Evolutionary conservation across 2,113 vertebrate species (phyloP).

Genomic region (Rhynchomys soricoides): DNA sequence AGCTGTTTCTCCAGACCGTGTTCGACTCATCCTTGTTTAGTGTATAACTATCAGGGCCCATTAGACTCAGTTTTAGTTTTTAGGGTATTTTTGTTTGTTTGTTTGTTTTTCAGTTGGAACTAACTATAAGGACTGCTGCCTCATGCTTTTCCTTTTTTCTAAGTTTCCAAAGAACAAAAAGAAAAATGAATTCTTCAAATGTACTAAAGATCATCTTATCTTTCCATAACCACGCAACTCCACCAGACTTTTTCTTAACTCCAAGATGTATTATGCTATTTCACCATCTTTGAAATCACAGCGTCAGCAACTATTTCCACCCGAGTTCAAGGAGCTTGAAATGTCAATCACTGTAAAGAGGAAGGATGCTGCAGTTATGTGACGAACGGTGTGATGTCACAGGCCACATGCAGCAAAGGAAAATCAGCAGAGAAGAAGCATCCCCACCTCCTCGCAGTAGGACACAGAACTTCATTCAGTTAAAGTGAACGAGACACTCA

Average conservation of each 20-base stretch:
- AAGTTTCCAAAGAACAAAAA: slow-evolving; percentile 45
- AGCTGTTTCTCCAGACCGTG: not conserved
- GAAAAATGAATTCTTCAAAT: slow-evolving; percentile 40
- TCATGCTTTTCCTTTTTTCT: not conserved
- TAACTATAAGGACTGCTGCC: slow-evolving; percentile 5
- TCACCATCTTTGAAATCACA: slow-evolving; percentile 18
- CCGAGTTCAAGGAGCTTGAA: not conserved
- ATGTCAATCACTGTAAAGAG: not conserved
- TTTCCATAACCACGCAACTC: not conserved
- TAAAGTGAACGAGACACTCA: slow-evolving; percentile 14
- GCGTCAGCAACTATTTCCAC: slow-evolving; percentile 1
- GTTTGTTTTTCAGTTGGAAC: not conserved
- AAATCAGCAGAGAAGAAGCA: not conserved
- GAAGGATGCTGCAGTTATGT: not conserved
- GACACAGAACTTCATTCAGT: not conserved
- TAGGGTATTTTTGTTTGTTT: slow-evolving; percentile 12
- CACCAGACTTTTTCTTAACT: slow-evolving; percentile 24
- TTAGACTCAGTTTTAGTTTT: not conserved
- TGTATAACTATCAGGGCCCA: not conserved
- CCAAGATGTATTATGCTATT: not conserved
- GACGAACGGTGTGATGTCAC: not conserved
- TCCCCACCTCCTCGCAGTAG: not conserved
- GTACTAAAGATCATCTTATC: slow-evolving; percentile 38
- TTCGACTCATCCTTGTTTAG: not conserved
- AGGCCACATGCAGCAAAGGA: not conserved